phyloP scores from a whole-genome alignment of 2,888 invertebrate genomes.

The Arrhopalites spinosus region DNA sequence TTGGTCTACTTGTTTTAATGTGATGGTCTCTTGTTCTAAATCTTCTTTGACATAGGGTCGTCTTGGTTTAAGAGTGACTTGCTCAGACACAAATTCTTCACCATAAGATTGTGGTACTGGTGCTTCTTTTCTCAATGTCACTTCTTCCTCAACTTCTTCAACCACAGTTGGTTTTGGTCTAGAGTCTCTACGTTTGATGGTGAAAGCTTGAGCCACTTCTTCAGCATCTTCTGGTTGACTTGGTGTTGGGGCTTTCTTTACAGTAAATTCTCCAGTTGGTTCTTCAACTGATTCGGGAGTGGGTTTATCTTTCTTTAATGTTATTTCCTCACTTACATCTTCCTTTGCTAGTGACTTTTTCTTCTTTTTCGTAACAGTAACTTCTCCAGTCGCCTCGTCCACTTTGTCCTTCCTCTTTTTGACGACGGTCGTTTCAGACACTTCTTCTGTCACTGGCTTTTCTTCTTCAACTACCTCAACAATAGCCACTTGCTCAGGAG shows the following conservation, averaged over 20 bases:
- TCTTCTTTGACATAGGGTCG: slow-evolving; percentile 49
- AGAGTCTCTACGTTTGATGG: slow-evolving; percentile 41
- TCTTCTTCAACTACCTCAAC: background rate
- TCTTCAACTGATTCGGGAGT: slow-evolving; percentile 39
- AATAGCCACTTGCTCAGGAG: slow-evolving; percentile 5
- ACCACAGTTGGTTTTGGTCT: slow-evolving; percentile 38
- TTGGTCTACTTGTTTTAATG: slow-evolving; percentile 50
- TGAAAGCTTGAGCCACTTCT: slow-evolving; percentile 43
- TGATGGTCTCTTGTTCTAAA: slow-evolving; percentile 49
- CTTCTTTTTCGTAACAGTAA: slow-evolving; percentile 41
- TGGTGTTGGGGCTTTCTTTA: slow-evolving; percentile 30
- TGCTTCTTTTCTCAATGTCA: slow-evolving; percentile 50
- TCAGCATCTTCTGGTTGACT: slow-evolving; percentile 41
- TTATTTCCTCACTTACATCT: slow-evolving; percentile 51
- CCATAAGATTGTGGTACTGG: slow-evolving; percentile 44
- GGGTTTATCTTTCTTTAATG: slow-evolving; percentile 20
- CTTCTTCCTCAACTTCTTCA: slow-evolving; percentile 46
- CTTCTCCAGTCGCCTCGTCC: background rate
- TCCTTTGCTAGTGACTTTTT: slow-evolving; percentile 53
- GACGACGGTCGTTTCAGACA: background rate
- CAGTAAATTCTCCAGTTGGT: slow-evolving; percentile 49
- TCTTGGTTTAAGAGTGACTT: slow-evolving; percentile 75
- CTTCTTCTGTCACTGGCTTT: background rate
- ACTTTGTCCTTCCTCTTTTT: background rate
- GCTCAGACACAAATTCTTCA: slow-evolving; percentile 62